Percentiles rank a stretch among this genome's conserved stretches.
phyloP scores from a whole-genome alignment of 1,140 invertebrate genomes.

The Lucilia sericata region DNA sequence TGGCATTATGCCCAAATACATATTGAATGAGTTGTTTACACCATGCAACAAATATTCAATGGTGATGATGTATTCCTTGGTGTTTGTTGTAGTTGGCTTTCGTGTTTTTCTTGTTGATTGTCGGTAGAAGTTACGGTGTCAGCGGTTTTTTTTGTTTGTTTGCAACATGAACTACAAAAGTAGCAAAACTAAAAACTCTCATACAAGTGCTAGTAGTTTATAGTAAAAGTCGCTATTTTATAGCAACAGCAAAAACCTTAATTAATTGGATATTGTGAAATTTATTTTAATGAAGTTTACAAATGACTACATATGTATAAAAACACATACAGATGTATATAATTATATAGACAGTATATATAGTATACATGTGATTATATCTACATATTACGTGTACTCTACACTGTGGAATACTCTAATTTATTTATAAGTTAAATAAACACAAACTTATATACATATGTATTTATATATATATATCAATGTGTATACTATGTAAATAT shows the following conservation, averaged over 20 bases:
- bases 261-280: slow-evolving; percentile 44
- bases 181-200: background rate
- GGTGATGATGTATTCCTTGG: background rate
- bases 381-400: too few species aligned
- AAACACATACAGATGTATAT: background rate
- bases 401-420: too few species aligned
- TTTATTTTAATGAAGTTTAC: slow-evolving; percentile 43
- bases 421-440: too few species aligned
- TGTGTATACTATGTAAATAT: too few species aligned
- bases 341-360: too few species aligned
- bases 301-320: slow-evolving; percentile 41
- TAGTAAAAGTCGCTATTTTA: background rate
- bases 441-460: too few species aligned
- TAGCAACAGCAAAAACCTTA: slow-evolving; percentile 18
- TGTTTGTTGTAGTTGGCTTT: background rate
- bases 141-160: background rate
- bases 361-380: too few species aligned
- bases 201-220: too few species aligned
- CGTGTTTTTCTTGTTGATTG: background rate
- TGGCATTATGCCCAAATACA: slow-evolving; percentile 44
- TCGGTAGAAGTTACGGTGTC: background rate
- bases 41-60: slow-evolving; percentile 23
- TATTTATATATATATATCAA: too few species aligned
- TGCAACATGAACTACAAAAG: background rate
- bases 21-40: slow-evolving; percentile 44